A percentile compares a stretch with the other conserved stretches of the same genome.
phyloP scores from a whole-genome alignment of 1,140 invertebrate genomes.

The Trissolcus basalis region DNA sequence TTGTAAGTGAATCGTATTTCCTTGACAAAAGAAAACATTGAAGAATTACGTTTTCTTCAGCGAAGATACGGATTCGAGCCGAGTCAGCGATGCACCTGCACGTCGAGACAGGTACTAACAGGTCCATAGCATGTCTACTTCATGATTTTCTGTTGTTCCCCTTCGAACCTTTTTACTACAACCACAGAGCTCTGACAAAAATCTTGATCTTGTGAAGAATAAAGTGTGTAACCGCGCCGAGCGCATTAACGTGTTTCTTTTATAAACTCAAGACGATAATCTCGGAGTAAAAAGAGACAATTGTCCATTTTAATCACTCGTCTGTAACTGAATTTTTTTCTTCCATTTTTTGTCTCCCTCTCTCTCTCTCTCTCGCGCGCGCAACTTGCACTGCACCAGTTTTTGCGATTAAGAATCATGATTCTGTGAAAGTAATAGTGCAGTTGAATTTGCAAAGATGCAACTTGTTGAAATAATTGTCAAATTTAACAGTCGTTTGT shows the following conservation, averaged over 20 bases:
- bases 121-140: slow-evolving; percentile 57
- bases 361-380: no score
- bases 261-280: slow-evolving; percentile 25
- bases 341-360: not conserved
- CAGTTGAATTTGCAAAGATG: no score
- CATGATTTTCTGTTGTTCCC: slow-evolving; percentile 42
- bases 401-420: no score
- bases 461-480: no score
- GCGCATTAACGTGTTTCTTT: slow-evolving; percentile 46
- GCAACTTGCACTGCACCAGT: not conserved
- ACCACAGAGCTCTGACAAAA: slow-evolving; percentile 49
- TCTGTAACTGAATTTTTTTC: slow-evolving; percentile 32
- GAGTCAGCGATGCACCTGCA: slow-evolving; percentile 65
- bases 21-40: slow-evolving; percentile 44
- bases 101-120: slow-evolving; percentile 67
- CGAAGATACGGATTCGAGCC: slow-evolving; percentile 48
- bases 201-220: slow-evolving; percentile 29
- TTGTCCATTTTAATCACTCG: slow-evolving; percentile 47
- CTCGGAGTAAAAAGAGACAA: slow-evolving; percentile 37
- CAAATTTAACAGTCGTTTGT: no score
- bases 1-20: slow-evolving; percentile 42
- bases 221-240: slow-evolving; percentile 46
- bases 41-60: slow-evolving; percentile 61
- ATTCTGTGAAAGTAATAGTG: no score
- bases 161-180: slow-evolving; percentile 39